Conservation (phyloP, 2,797 vertebrate genomes). For the Notoglanidium macrostoma region DNA sequence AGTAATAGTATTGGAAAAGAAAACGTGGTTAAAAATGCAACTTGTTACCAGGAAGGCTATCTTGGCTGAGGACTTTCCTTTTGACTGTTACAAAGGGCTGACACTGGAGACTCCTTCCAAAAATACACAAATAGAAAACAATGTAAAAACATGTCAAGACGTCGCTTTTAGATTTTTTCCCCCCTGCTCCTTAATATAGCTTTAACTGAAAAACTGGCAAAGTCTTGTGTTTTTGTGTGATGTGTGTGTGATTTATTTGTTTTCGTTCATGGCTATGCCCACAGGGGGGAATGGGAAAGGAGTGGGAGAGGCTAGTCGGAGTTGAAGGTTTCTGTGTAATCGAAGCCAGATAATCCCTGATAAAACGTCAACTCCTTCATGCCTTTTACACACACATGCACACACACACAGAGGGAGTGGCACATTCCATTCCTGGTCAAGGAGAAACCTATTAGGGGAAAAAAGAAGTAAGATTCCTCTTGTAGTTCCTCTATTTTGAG, state of each 20-base stretch:
- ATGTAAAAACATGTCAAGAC: background rate
- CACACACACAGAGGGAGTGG: slow-evolving; percentile 57
- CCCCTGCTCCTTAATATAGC: background rate
- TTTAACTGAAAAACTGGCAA: background rate
- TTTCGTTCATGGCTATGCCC: background rate
- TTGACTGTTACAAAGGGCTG: background rate
- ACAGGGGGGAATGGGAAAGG: background rate
- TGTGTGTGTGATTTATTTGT: slow-evolving; percentile 25
- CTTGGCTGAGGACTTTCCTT: background rate
- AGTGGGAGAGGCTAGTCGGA: background rate
- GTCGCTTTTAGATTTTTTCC: background rate
- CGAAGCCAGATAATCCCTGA: slow-evolving; percentile 61
- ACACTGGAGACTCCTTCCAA: background rate
- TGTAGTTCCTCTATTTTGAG: background rate
- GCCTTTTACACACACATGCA: slow-evolving; percentile 34
- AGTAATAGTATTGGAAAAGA: background rate
- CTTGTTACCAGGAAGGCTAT: background rate
- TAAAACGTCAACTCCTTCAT: slow-evolving; percentile 55
- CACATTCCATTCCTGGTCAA: slow-evolving; percentile 63
- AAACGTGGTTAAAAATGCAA: background rate
- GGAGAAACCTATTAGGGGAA: slow-evolving; percentile 50
- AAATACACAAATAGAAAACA: too few species aligned
- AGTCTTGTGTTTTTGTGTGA: slow-evolving; percentile 7
- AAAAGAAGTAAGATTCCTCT: slow-evolving; percentile 22
- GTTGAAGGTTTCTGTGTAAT: slow-evolving; percentile 56